Evolutionary conservation across 1,140 invertebrate species (phyloP).

Genomic region (Anoplolepis gracilipes): DNA sequence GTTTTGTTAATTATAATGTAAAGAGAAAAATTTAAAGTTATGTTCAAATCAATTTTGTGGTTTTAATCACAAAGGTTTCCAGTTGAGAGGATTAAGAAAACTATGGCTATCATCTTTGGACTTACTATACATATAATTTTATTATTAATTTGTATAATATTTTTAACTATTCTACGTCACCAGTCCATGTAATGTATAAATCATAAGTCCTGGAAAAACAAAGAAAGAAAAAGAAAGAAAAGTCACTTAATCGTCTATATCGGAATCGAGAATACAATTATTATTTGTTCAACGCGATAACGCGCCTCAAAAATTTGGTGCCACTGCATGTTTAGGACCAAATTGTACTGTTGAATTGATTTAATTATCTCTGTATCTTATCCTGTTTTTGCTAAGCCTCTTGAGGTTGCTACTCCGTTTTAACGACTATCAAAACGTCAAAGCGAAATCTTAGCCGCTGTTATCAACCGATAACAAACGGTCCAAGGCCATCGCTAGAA

Average conservation of each 20-base stretch:
- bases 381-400: slow-evolving; percentile 56
- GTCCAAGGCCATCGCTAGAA: slow-evolving; percentile 35
- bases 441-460: slow-evolving; percentile 47
- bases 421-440: slow-evolving; percentile 54
- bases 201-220: not conserved
- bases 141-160: not conserved
- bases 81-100: too few relatives aligned
- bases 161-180: not conserved
- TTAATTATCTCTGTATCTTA: slow-evolving; percentile 64
- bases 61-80: too few relatives aligned
- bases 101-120: too few relatives aligned
- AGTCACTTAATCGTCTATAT: not conserved
- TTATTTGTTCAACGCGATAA: not conserved
- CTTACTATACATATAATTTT: too few relatives aligned
- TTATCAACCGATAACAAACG: slow-evolving; percentile 62
- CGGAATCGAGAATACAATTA: not conserved
- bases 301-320: not conserved
- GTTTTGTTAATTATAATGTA: too few relatives aligned
- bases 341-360: slow-evolving; percentile 33
- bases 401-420: slow-evolving; percentile 28
- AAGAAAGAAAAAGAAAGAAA: not conserved
- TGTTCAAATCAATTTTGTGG: too few relatives aligned
- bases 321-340: not conserved
- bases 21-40: too few relatives aligned
- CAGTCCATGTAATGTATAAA: not conserved